These are phyloP conservation scores for Drosophila suboccidentalis DNA, from an alignment of 2,888 invertebrate genomes.

Conservation along the genomic window DNA sequence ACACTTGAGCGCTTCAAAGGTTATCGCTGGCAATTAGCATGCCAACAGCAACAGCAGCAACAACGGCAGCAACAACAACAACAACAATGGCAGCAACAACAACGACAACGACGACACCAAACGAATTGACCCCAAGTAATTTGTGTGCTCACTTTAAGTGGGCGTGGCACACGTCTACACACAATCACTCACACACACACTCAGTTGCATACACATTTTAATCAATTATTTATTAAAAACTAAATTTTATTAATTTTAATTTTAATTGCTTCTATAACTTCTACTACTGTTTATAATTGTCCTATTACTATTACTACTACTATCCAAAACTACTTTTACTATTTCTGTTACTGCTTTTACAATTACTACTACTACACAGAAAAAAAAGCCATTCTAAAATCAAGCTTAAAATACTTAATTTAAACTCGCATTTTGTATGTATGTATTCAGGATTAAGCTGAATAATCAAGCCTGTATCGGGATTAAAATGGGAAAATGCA, in stretches of 20 bases:
- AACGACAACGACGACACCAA: conserved; percentile 17
- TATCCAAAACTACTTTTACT: neutral
- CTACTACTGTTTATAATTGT: neutral
- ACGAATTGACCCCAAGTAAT: conserved; percentile 33
- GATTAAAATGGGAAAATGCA: too few relatives aligned
- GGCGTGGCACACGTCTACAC: neutral
- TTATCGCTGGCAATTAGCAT: conserved; percentile 68
- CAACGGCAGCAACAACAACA: conserved; percentile 4
- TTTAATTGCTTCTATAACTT: neutral
- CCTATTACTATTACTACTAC: neutral
- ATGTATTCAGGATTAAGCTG: too few relatives aligned
- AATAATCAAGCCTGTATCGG: too few relatives aligned
- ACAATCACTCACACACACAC: neutral
- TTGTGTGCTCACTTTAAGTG: conserved; percentile 15
- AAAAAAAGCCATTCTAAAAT: too few relatives aligned
- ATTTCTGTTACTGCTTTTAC: neutral
- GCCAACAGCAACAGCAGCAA: conserved; percentile 44
- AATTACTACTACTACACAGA: neutral
- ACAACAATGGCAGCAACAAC: conserved; percentile 3
- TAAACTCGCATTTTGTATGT: too few relatives aligned
- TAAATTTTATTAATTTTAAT: too few relatives aligned
- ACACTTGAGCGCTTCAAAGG: conserved; percentile 60
- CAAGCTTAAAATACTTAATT: too few relatives aligned
- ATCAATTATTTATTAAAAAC: too few relatives aligned
- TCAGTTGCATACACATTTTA: neutral